Base-by-base conservation (phyloP, 2,113 vertebrate genomes). In the Uropsilus gracilis region DNA sequence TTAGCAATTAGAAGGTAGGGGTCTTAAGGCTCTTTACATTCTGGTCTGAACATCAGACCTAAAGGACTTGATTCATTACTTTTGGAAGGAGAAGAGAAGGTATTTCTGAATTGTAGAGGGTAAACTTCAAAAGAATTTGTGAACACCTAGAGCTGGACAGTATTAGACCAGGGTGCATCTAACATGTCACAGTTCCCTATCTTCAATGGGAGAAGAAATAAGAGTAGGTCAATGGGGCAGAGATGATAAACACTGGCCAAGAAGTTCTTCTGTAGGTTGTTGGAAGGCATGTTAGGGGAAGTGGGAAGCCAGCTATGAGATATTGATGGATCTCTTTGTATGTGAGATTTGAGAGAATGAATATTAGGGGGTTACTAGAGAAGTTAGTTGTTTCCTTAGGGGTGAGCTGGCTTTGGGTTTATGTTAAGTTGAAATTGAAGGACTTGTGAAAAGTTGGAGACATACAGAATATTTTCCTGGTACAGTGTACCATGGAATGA, bases 401-500 rank as follows among this genome's bases (percentile, higher is more conserved):
- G 55, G 37, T 69, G 77, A 72, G 18, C 30, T 50, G 28, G 26
- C 71, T 71, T 22, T 83, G 32, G 28, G 28, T 61, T 76, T 75
- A 66, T 89, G 26, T 24, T 39, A 39, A 64, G 11, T 32, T 82
- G 69, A 66, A 71, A 32, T 72, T 4, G 30, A 48, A 61, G 18
- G 11, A 5, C 46, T 75, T n/a, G 32, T 50, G 66, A 66, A 14
- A 85, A 48, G 13, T 16, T 63, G 59, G 34, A 30, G 48, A 46
- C 6, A 0, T 0, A 42, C 75, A 63, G 32, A 50, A 22, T 32
- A 2, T 46, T 17, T 24, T 11, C 30, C 50, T 46, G 8, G 18
- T 75, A 13, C 5, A 0, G 8, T 4, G 18, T 14, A 7, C 24
- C 14, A 1, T 16, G 18, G 39, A 30, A 11, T 20, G 24, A 8